A percentile compares a stretch with the other conserved stretches of the same genome.
These are phyloP conservation scores for Nixonia krombeini DNA, from an alignment of 1,140 invertebrate species.

Conservation along the genomic window DNA sequence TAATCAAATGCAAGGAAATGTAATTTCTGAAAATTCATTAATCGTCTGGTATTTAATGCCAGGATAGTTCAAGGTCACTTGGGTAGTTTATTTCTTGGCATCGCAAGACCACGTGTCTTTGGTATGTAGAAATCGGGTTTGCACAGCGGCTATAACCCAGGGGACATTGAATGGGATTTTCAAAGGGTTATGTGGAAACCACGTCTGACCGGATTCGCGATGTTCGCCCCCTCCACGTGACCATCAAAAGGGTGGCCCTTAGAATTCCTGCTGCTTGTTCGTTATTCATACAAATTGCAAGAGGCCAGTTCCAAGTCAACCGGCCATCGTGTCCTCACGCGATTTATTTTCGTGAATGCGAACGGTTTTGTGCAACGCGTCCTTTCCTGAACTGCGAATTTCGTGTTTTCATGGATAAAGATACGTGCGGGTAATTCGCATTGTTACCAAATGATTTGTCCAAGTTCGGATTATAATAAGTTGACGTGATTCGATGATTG, in stretches of 20 bases:
- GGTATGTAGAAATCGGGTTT: not conserved
- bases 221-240: constrained; percentile 55
- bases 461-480: no score
- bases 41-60: no score
- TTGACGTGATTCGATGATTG: no score
- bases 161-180: constrained; percentile 29
- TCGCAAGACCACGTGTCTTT: not conserved
- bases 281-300: constrained; percentile 60
- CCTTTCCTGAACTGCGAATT: no score
- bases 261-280: constrained; percentile 41
- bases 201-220: constrained; percentile 47
- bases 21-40: no score
- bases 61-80: no score
- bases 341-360: constrained; percentile 1
- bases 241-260: constrained; percentile 58
- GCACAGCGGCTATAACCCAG: not conserved
- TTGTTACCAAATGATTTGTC: no score
- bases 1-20: no score
- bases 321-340: constrained; percentile 57
- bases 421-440: no score
- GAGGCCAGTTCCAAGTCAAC: constrained; percentile 60
- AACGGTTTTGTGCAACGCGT: no score
- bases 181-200: constrained; percentile 47
- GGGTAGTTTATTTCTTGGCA: constrained; percentile 1
- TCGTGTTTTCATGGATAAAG: no score